These are phyloP conservation scores for Corvus cornix DNA, from an alignment of 2,113 vertebrate species.

Conservation along the genomic window DNA sequence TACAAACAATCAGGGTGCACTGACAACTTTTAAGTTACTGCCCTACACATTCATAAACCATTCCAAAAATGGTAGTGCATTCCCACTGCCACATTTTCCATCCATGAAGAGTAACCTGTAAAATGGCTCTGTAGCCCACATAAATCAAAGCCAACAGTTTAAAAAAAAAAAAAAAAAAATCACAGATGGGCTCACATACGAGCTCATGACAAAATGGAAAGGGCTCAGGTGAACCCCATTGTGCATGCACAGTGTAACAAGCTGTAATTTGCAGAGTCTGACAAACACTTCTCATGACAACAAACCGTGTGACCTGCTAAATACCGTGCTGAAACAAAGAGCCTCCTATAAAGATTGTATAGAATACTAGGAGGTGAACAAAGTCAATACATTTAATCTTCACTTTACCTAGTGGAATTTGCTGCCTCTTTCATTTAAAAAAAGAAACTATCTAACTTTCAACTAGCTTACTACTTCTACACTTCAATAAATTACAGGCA, in stretches of 20 bases:
- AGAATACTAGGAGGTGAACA: not conserved
- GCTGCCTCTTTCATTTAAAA: not conserved
- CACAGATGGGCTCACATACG: not conserved
- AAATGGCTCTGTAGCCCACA: not conserved
- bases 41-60: not conserved
- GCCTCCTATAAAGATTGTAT: not conserved
- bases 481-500: not conserved
- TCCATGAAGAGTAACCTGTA: not conserved
- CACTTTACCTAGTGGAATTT: not conserved
- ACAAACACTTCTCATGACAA: not conserved
- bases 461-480: not conserved
- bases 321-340: not conserved
- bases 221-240: not conserved
- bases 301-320: not conserved
- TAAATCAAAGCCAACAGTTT: not conserved
- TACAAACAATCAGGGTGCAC: not conserved
- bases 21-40: not conserved
- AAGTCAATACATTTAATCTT: not conserved
- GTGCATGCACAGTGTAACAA: rapidly evolving
- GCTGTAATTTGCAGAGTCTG: not conserved
- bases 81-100: not conserved
- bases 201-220: not conserved
- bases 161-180: not conserved
- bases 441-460: not conserved
- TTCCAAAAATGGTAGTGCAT: not conserved